Evolutionary conservation across 64 coral and sea anemone species (phyloP).

Genomic region (Stichodactyla helianthus): DNA sequence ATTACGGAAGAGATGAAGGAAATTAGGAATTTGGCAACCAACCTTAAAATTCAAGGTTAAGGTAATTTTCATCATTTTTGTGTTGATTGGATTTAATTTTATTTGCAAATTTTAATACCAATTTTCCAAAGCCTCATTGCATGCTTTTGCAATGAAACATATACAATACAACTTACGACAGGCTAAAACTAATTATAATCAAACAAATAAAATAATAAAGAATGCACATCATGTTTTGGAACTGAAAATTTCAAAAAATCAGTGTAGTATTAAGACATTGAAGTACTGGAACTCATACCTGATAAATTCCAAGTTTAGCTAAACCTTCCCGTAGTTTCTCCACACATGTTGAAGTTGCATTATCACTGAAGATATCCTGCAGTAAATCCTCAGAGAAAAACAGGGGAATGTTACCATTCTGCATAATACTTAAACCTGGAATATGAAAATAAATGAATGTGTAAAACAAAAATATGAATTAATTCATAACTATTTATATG

Average conservation of each 20-base stretch:
- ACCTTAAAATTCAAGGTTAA: too few relatives aligned
- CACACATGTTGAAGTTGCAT: slow-evolving; percentile 26
- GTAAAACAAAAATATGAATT: background rate
- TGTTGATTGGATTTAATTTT: too few relatives aligned
- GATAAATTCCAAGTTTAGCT: slow-evolving; percentile 44
- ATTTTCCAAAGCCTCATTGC: too few relatives aligned
- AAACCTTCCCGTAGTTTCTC: slow-evolving; percentile 43
- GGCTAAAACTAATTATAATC: too few relatives aligned
- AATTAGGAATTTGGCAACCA: too few relatives aligned
- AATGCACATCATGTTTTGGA: background rate
- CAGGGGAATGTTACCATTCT: slow-evolving; percentile 53
- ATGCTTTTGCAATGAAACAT: background rate
- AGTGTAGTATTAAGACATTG: background rate
- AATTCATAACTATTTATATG: background rate
- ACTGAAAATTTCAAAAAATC: background rate
- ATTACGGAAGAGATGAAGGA: too few relatives aligned
- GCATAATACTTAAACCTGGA: slow-evolving; percentile 54
- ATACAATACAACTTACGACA: too few relatives aligned
- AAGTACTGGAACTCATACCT: slow-evolving; percentile 17
- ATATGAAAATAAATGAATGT: background rate
- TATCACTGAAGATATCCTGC: slow-evolving; percentile 24
- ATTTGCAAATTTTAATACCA: too few relatives aligned
- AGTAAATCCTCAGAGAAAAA: slow-evolving; percentile 55
- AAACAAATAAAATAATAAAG: too few relatives aligned
- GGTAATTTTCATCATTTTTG: too few relatives aligned